phyloP scores from a whole-genome alignment of 2,888 invertebrate genomes.

The Amblyteles armatorius region DNA sequence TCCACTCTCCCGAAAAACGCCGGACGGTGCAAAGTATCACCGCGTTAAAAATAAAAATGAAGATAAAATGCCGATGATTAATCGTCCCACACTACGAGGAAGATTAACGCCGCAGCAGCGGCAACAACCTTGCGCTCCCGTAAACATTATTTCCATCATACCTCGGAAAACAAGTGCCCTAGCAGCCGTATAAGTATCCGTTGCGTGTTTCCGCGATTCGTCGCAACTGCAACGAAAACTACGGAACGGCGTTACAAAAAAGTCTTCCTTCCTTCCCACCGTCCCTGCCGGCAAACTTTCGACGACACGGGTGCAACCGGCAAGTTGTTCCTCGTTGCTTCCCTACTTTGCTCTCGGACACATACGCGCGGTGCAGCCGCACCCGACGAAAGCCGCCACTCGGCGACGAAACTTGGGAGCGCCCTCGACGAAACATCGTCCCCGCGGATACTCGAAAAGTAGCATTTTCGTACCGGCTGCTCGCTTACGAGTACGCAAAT shows the following conservation, averaged over 20 bases:
- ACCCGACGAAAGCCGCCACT: neutral
- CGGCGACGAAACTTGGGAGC: neutral
- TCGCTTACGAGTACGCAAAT: neutral
- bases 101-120: neutral
- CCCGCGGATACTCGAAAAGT: neutral
- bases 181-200: neutral
- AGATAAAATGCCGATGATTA: neutral
- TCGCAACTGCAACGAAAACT: neutral
- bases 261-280: neutral
- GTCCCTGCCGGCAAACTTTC: neutral
- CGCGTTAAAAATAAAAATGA: too few relatives aligned
- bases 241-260: neutral
- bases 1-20: too few relatives aligned
- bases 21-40: neutral
- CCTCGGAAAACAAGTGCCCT: neutral
- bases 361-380: neutral
- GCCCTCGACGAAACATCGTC: neutral
- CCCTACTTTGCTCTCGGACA: neutral
- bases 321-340: slow-evolving; percentile 1
- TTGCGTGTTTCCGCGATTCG: neutral
- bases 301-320: neutral
- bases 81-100: neutral
- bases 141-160: neutral
- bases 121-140: neutral
- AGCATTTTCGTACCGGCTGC: neutral